Percentiles rank a stretch among this genome's conserved stretches.
These are phyloP conservation scores for Herpetotheres cachinnans DNA, from an alignment of 2,113 vertebrate genomes.

Conservation along the genomic window DNA sequence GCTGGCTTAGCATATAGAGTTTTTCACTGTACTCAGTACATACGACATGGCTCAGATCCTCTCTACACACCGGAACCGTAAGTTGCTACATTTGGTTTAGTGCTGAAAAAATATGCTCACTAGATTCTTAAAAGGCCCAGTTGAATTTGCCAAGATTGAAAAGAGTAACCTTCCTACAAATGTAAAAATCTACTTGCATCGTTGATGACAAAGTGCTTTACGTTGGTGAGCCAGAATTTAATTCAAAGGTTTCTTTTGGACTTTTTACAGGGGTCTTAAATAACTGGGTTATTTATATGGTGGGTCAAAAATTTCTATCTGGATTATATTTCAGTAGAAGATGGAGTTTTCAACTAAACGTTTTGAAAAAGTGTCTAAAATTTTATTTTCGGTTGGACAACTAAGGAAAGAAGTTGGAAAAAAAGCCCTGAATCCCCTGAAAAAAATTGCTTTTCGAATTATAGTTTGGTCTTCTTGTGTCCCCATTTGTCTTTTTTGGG, in stretches of 20 bases:
- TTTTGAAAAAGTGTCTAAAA: not conserved
- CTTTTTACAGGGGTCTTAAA: not conserved
- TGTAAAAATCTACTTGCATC: not conserved
- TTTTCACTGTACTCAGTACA: slow-evolving; percentile 96
- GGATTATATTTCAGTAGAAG: not conserved
- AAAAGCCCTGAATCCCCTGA: not conserved
- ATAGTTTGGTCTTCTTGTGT: not conserved
- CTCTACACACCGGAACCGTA: slow-evolving; percentile 98
- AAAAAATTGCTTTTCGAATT: not conserved
- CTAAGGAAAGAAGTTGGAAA: not conserved
- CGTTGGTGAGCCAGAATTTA: not conserved
- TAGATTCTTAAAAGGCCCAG: not conserved
- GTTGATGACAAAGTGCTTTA: not conserved
- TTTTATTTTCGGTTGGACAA: not conserved
- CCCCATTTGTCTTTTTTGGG: not conserved
- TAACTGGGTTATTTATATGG: not conserved
- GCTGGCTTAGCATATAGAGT: slow-evolving; percentile 94
- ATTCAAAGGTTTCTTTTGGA: not conserved
- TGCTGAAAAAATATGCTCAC: not conserved
- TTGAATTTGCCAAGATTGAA: not conserved
- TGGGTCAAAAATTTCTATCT: not conserved
- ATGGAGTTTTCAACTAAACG: not conserved
- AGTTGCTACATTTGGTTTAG: slow-evolving; percentile 64
- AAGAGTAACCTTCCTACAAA: not conserved
- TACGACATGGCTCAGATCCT: slow-evolving; percentile 94